Base-by-base conservation (phyloP, 2,113 vertebrate species). In the Nibea coibor region DNA sequence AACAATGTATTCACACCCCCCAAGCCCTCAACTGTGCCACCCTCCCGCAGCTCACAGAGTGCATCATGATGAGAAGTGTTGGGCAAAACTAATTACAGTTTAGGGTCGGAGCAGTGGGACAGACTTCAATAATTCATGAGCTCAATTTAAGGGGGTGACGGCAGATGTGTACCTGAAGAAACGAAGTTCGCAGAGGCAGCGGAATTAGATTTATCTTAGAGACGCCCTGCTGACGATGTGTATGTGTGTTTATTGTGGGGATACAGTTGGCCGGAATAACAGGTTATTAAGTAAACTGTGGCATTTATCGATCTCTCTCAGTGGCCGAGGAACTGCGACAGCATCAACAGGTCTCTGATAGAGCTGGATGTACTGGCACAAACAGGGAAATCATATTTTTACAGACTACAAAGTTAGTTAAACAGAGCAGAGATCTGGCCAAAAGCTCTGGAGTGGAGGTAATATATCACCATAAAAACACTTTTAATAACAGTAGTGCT, bases 71-170 rank as follows among this genome's bases (percentile, higher is more conserved):
- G 75, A 81, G 72, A 85, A 64, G 68, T 81, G 81, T 83, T 82
- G 61, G 69, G 78, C 53, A 75, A 80, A 90, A 92, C 87, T 91
- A 90, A 94, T 94, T 93, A 92, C 81, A 86, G 83, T 87, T 90
- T 71, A 63, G 64, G 84, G 86, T 80, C 69, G 22, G 22, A 81
- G 82, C 88, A 79, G 81, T 48, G n/a, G 77, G 83, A 92, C 75
- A 70, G 69, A n/a, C 61, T 75, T 94, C 87, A 89, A 90, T 92
- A 93, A 94, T 92, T 89, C 93, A 93, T 87, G 84, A 81, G 82
- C 86, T 93, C 74, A 85, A 59, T 83, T 82, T 82, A 80, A 83
- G 72, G 80, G 35, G 80, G 67, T 14, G 72, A 76, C 3, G 59
- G 82, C 68, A 89, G 79, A 89, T 78, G 67, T 82, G 86, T 70